These are phyloP conservation scores for Neogobius melanostomus DNA, from an alignment of 2,113 vertebrate genomes.

Conservation along the genomic window DNA sequence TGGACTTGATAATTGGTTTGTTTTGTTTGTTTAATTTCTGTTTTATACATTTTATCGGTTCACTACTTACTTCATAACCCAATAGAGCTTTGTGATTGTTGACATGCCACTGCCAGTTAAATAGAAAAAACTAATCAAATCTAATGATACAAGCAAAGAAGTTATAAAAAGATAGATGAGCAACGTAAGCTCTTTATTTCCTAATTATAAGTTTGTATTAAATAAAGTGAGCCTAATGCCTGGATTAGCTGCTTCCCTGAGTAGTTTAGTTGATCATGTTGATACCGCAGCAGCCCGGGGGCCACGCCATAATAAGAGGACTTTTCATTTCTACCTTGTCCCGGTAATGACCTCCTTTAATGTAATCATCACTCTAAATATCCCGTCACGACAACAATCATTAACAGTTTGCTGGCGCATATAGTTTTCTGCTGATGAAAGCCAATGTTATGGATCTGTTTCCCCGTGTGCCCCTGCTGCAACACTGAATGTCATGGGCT, in stretches of 20 bases:
- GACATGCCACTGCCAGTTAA: too few relatives aligned
- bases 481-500: background rate
- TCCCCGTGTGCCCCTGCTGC: constrained; percentile 13
- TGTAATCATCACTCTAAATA: constrained; percentile 65
- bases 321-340: constrained; percentile 46
- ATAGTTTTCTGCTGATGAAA: constrained; percentile 49
- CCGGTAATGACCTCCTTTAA: constrained; percentile 50
- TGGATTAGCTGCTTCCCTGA: constrained; percentile 18
- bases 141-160: background rate
- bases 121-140: background rate
- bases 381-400: constrained; percentile 52
- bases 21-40: too few relatives aligned
- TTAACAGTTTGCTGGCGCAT: constrained; percentile 42
- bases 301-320: constrained; percentile 22
- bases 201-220: background rate
- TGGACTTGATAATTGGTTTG: too few relatives aligned
- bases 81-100: too few relatives aligned
- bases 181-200: background rate
- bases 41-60: too few relatives aligned
- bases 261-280: constrained; percentile 14
- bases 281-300: constrained; percentile 1
- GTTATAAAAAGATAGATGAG: background rate
- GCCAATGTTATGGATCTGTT: constrained; percentile 56
- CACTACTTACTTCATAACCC: too few relatives aligned
- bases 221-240: background rate